Base-by-base conservation (phyloP, 1,140 invertebrate species). In the Megalonaias nervosa region DNA sequence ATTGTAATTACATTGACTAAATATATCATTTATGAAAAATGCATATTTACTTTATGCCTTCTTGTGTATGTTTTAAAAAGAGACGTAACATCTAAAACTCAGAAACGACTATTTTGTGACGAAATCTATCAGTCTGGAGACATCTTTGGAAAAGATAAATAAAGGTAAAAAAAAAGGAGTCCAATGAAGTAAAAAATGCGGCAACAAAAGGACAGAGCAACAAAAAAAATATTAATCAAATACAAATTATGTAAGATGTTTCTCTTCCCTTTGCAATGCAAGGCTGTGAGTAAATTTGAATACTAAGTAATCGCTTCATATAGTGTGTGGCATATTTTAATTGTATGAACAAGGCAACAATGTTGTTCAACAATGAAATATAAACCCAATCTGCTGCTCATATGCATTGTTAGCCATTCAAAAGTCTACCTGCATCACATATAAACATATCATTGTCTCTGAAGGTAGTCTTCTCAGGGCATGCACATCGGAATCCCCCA, bases 401-500 rank as follows among this genome's bases (percentile, higher is more conserved):
- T 31, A 55, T 67, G 38, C 13, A 72, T 48, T 12, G 17, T 67
- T 26, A 60, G 67, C 23, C 15, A 17, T 59, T 67, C 11, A 11
- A 48, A 11, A 11, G 85, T 84, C 86, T 89, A 94, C 94, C 92
- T 13, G 96, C 95, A 89, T 97, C 95, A 96, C 83, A 94, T 13
- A 87, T 77, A 72, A 82, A 88, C 31, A 82, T 80, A 38, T 82
- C 85, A 14, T 83, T 86, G 61, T 85, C 82, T 5, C 84, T 91
- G 87, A 86, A 92, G 81, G 68, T 92, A 93, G 87, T 74, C 57
- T 88, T 87, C 84, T 98, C 97, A 1, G 98, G 97, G 91, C 98
- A 99, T 9, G 94, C 93, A 89, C 97, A 99, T 14, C 94, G 93
- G 82, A 94, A 94, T 1, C 96, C 97, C 26, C 93, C 93, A 1